These are phyloP conservation scores for Catocala fraxini DNA, from an alignment of 2,888 invertebrate genomes.

Conservation along the genomic window DNA sequence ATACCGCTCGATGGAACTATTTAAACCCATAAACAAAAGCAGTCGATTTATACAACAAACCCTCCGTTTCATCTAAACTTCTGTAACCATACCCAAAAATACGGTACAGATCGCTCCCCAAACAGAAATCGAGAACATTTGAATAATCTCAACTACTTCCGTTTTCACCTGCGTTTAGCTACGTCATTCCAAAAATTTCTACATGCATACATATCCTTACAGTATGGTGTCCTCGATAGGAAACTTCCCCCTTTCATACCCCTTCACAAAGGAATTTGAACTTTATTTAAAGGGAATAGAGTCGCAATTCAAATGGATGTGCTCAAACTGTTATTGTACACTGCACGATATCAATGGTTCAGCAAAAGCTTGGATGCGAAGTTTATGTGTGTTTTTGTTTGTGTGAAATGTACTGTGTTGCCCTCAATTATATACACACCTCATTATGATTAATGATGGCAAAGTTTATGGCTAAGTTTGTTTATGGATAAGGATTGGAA, in stretches of 20 bases:
- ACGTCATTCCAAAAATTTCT: constrained; percentile 19
- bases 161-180: constrained; percentile 5
- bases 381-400: constrained; percentile 28
- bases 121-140: constrained; percentile 8
- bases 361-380: constrained; percentile 32
- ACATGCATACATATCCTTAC: constrained; percentile 18
- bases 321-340: constrained; percentile 16
- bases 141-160: constrained; percentile 10
- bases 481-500: too few species aligned
- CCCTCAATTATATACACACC: constrained; percentile 2
- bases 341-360: constrained; percentile 38
- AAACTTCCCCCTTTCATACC: neutral
- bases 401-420: neutral
- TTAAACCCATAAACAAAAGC: neutral
- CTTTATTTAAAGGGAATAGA: accelerated
- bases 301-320: constrained; percentile 2
- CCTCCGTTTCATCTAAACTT: neutral
- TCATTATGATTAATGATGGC: too few species aligned
- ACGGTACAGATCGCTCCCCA: neutral
- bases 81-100: neutral
- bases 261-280: neutral
- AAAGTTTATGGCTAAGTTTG: too few species aligned
- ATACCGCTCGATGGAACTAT: too few species aligned
- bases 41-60: neutral
- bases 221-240: constrained; percentile 7